Percentiles rank a stretch among this genome's conserved stretches.
These are phyloP conservation scores for Papilio elwesi DNA, from an alignment of 2,888 invertebrate genomes.

Conservation along the genomic window DNA sequence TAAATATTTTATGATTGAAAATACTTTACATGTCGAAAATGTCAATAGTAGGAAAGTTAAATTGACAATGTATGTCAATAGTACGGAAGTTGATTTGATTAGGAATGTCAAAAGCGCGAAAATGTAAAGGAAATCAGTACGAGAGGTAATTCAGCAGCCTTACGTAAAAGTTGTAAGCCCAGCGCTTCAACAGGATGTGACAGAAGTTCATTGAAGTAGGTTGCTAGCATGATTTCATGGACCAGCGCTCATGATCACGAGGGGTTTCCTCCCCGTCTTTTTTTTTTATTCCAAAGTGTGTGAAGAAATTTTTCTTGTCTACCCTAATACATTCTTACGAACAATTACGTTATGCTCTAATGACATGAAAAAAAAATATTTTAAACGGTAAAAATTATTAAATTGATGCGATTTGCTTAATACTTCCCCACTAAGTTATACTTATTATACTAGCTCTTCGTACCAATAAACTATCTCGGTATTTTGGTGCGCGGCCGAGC, in stretches of 20 bases:
- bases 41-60: not conserved
- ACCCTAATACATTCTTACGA: no score
- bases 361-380: not conserved
- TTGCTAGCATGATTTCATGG: no score
- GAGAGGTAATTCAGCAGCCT: no score
- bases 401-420: not conserved
- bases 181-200: no score
- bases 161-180: no score
- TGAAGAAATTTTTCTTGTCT: no score
- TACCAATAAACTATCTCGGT: constrained; percentile 5
- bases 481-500: constrained; percentile 27
- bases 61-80: not conserved
- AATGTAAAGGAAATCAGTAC: no score
- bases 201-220: no score
- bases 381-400: not conserved
- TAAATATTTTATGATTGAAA: not conserved
- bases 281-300: no score
- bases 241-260: no score
- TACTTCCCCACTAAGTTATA: not conserved
- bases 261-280: no score
- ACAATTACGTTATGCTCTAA: no score
- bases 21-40: not conserved
- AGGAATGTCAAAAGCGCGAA: not conserved
- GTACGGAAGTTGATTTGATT: not conserved
- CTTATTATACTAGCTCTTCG: not conserved